Conservation (phyloP, 1,140 invertebrate genomes). For the Drosophila pruinosa region DNA sequence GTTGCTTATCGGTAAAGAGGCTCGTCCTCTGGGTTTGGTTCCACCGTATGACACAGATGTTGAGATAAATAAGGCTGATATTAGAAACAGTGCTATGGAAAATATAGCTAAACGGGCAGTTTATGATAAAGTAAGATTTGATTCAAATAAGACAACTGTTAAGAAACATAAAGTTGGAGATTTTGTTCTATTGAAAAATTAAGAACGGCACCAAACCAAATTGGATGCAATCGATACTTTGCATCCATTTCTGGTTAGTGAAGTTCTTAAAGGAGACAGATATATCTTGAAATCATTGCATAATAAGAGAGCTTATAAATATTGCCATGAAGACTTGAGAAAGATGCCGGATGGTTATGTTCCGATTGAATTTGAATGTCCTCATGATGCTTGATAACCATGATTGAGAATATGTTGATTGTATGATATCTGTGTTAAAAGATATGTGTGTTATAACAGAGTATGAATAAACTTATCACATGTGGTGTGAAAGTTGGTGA, state of each 20-base stretch:
- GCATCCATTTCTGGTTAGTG: neutral
- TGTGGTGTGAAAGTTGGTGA: too few species aligned
- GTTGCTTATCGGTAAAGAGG: too few species aligned
- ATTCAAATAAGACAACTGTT: slow-evolving; percentile 22
- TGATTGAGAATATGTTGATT: too few species aligned
- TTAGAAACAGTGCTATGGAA: slow-evolving; percentile 14
- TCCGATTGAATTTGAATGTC: neutral
- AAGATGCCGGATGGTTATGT: slow-evolving; percentile 1
- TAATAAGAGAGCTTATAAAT: slow-evolving; percentile 2
- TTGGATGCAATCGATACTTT: neutral
- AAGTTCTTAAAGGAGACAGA: neutral
- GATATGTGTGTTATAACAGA: too few species aligned
- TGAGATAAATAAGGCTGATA: slow-evolving; percentile 15
- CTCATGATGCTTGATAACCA: too few species aligned
- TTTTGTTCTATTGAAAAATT: slow-evolving; percentile 14
- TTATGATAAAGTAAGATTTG: slow-evolving; percentile 19
- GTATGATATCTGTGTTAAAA: too few species aligned
- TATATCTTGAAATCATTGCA: slow-evolving; percentile 4
- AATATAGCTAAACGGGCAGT: slow-evolving; percentile 15
- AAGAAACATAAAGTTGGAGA: slow-evolving; percentile 20
- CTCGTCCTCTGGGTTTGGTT: neutral
- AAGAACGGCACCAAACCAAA: neutral
- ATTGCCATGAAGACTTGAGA: slow-evolving; percentile 4
- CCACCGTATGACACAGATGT: slow-evolving; percentile 15
- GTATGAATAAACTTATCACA: too few species aligned